Evolutionary conservation across 2,113 vertebrate genomes (phyloP).

Genomic region (Gopherus flavomarginatus): DNA sequence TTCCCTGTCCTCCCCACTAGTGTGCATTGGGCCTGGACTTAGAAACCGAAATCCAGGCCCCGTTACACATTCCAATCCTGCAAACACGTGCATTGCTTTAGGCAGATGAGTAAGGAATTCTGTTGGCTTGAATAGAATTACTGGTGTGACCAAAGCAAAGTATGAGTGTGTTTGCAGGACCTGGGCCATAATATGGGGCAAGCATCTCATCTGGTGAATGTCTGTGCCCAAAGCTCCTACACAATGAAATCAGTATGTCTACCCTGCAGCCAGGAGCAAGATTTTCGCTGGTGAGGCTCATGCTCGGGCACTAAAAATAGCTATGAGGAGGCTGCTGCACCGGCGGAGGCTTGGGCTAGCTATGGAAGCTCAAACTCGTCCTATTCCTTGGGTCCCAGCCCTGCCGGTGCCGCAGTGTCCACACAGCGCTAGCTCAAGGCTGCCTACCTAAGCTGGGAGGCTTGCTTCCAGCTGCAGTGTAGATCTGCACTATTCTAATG

Average conservation of each 20-base stretch:
- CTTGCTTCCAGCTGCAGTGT: neutral
- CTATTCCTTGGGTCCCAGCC: neutral
- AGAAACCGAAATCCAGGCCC: neutral
- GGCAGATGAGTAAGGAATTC: neutral
- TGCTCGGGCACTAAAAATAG: neutral
- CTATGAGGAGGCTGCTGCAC: neutral
- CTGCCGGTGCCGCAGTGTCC: neutral
- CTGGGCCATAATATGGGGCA: neutral
- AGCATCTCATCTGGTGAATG: neutral
- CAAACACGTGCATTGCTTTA: neutral
- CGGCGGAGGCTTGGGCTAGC: neutral
- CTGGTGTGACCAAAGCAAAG: rapidly evolving
- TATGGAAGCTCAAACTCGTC: neutral
- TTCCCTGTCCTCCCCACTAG: neutral
- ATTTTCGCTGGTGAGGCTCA: neutral
- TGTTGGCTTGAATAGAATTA: neutral
- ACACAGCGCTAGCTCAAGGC: neutral
- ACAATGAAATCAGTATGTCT: neutral
- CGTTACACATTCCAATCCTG: neutral
- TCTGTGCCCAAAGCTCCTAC: neutral
- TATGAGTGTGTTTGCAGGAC: neutral
- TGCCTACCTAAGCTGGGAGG: neutral
- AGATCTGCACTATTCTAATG: too few relatives aligned
- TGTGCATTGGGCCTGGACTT: neutral
- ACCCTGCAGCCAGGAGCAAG: neutral